Percentiles rank a stretch among this genome's conserved stretches.
Conservation (phyloP, 2,113 vertebrate species). For the Poecilia latipinna region DNA sequence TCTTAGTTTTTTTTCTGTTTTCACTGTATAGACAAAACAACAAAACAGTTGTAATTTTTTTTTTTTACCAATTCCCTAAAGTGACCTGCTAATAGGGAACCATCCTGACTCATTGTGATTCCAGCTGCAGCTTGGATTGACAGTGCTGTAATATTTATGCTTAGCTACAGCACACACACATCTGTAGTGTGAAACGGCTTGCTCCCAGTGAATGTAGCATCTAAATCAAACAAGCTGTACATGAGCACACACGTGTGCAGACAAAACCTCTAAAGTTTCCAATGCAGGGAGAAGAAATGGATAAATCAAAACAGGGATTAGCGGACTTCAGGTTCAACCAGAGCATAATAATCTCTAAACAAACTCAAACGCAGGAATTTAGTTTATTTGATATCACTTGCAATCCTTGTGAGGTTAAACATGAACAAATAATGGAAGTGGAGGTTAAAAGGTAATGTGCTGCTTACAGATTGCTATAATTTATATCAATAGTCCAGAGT, state of each 20-base stretch:
- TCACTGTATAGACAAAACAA: conserved; percentile 18
- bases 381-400: conserved; percentile 44
- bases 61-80: background rate
- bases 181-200: conserved; percentile 27
- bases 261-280: conserved; percentile 11
- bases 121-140: conserved; percentile 14
- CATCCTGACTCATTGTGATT: conserved; percentile 12
- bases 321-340: conserved; percentile 30
- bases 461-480: conserved; percentile 7
- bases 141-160: background rate
- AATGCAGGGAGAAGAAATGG: conserved; percentile 46
- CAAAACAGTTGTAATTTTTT: background rate
- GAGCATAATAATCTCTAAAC: conserved; percentile 53
- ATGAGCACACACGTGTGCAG: conserved; percentile 10
- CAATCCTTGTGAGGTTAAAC: conserved; percentile 41
- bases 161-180: conserved; percentile 3
- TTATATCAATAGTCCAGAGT: conserved; percentile 45
- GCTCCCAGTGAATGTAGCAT: conserved; percentile 6
- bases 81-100: background rate
- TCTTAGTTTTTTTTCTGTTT: conserved; percentile 10
- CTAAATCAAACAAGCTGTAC: conserved; percentile 17
- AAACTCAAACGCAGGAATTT: conserved; percentile 38
- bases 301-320: conserved; percentile 65
- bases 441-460: conserved; percentile 5
- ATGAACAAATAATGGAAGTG: conserved; percentile 27